Evolutionary conservation across 2,797 vertebrate species (phyloP).

Genomic region (Myoxocephalus aenaeus): DNA sequence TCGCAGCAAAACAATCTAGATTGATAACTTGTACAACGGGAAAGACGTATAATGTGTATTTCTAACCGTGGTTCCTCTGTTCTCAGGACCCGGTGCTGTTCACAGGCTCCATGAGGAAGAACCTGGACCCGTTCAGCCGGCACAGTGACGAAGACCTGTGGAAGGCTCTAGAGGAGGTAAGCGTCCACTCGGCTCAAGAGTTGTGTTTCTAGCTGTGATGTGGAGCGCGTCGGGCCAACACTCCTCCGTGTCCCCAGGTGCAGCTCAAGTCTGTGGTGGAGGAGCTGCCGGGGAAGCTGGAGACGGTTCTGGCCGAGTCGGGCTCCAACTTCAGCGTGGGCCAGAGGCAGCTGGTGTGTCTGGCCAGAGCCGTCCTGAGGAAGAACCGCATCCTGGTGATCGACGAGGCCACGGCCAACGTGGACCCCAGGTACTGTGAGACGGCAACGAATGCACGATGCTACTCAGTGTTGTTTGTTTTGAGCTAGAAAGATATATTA

Average conservation of each 20-base stretch:
- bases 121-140: slow-evolving; percentile 93
- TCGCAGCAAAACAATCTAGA: too few relatives aligned
- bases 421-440: slow-evolving; percentile 85
- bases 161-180: slow-evolving; percentile 89
- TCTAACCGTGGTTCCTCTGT: slow-evolving; percentile 53
- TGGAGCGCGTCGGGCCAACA: neutral
- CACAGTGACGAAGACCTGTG: slow-evolving; percentile 91
- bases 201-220: slow-evolving; percentile 76
- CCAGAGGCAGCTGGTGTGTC: slow-evolving; percentile 95
- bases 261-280: slow-evolving; percentile 92
- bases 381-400: slow-evolving; percentile 95
- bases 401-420: slow-evolving; percentile 97
- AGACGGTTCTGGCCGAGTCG: slow-evolving; percentile 92
- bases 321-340: slow-evolving; percentile 98
- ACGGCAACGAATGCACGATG: too few relatives aligned
- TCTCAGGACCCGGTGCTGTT: slow-evolving; percentile 95
- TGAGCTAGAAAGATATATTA: too few relatives aligned
- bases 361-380: slow-evolving; percentile 93
- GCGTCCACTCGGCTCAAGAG: slow-evolving; percentile 66
- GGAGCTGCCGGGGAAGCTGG: slow-evolving; percentile 91
- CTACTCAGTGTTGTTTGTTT: too few relatives aligned
- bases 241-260: slow-evolving; percentile 82
- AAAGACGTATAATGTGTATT: too few relatives aligned
- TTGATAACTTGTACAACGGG: too few relatives aligned
- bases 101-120: slow-evolving; percentile 94